Conservation (phyloP, 2,797 vertebrate species). For the Tarsius wallacei region DNA sequence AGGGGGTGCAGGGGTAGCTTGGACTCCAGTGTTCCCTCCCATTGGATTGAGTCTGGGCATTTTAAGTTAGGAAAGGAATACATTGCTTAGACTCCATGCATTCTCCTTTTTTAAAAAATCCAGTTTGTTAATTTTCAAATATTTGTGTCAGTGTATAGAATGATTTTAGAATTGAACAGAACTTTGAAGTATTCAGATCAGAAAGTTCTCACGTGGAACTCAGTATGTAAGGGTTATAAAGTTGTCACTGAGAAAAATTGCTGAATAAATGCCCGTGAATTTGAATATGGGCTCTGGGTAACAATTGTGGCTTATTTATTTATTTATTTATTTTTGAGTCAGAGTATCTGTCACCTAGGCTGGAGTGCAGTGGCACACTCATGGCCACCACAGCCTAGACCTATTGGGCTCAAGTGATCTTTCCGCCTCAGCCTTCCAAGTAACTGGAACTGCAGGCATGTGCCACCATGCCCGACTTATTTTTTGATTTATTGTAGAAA, state of each 20-base stretch:
- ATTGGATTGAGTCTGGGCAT: background rate
- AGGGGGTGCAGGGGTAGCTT: background rate
- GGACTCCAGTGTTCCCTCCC: background rate
- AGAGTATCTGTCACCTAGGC: no score
- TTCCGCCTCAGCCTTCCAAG: no score
- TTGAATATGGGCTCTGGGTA: background rate
- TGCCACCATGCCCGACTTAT: no score
- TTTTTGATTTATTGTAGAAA: no score
- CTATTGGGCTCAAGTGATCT: no score
- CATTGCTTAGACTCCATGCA: conserved; percentile 29
- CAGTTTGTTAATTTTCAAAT: conserved; percentile 53
- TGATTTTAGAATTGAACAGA: conserved; percentile 35
- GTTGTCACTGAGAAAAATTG: conserved; percentile 52
- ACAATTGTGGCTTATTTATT: background rate
- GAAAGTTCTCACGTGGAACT: background rate
- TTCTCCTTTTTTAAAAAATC: background rate
- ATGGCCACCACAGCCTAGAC: no score
- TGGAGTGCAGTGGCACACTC: no score
- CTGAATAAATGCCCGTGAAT: conserved; percentile 27
- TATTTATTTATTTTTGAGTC: background rate
- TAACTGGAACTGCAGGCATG: no score
- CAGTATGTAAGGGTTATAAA: background rate
- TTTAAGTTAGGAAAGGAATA: conserved; percentile 52
- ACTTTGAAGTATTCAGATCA: conserved; percentile 11
- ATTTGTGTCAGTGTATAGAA: background rate